Evolutionary conservation across 2,888 invertebrate genomes (phyloP).

Genomic region (Zootermopsis nevadensis): DNA sequence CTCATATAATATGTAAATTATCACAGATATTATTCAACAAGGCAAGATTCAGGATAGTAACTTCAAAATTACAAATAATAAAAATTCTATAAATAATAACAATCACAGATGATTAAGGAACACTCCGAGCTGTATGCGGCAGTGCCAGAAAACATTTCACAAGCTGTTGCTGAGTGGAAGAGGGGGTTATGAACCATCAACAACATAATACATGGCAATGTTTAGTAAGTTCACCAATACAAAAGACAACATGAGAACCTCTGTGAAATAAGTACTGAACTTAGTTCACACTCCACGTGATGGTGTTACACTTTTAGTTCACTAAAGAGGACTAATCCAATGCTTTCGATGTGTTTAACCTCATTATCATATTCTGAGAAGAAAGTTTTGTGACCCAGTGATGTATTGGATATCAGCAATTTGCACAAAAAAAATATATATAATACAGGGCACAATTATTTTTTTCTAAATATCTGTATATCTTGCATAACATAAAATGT

Average conservation of each 20-base stretch:
- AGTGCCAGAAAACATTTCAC: not conserved
- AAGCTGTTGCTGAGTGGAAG: not conserved
- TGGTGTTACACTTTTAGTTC: not conserved
- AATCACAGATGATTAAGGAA: slow-evolving; percentile 17
- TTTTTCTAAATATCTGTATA: no score
- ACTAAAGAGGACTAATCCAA: no score
- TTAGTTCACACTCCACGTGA: not conserved
- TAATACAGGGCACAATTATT: no score
- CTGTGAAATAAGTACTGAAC: not conserved
- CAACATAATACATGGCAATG: not conserved
- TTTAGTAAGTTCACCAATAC: not conserved
- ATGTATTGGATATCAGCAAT: no score
- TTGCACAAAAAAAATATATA: no score
- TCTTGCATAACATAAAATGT: no score
- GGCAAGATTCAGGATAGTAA: slow-evolving; percentile 12
- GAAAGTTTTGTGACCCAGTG: no score
- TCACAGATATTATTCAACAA: slow-evolving; percentile 32
- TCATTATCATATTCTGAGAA: no score
- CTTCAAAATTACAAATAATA: slow-evolving; percentile 9
- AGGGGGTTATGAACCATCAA: not conserved
- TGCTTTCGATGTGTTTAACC: no score
- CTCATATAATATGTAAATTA: slow-evolving; percentile 17
- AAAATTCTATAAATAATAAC: slow-evolving; percentile 26
- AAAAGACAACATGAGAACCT: not conserved
- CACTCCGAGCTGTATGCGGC: not conserved